Conservation (phyloP, 2,113 vertebrate genomes). For the Anoura caudifer region DNA sequence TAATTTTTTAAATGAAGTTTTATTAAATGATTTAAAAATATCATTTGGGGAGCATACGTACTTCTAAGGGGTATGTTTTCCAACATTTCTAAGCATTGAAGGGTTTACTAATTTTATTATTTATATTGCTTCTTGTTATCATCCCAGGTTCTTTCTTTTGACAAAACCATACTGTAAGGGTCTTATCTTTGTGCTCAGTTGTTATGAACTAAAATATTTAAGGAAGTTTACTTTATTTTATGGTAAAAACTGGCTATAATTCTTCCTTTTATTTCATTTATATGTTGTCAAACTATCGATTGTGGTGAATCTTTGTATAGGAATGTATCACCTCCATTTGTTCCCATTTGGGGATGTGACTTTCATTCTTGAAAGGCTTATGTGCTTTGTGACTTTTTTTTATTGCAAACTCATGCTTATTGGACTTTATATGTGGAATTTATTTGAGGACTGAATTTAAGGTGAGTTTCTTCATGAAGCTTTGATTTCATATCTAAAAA, state of each 20-base stretch:
- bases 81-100: conserved; percentile 19
- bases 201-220: background rate
- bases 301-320: background rate
- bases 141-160: background rate
- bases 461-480: conserved; percentile 21
- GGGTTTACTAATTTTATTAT: background rate
- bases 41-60: background rate
- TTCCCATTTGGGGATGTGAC: background rate
- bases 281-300: background rate
- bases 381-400: background rate
- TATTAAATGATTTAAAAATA: conserved; percentile 47
- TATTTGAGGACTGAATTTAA: conserved; percentile 26
- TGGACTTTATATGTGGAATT: background rate
- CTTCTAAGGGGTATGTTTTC: background rate
- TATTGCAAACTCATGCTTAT: background rate
- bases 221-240: background rate
- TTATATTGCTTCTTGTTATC: conserved; percentile 10
- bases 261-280: conserved; percentile 19
- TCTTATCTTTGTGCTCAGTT: background rate
- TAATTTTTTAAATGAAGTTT: conserved; percentile 34
- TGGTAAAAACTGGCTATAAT: background rate
- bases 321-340: background rate
- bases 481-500: conserved; percentile 4
- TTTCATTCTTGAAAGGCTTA: conserved; percentile 1
- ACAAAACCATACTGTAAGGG: background rate